Evolutionary conservation across 2,888 invertebrate genomes (phyloP), one percentile per base, ranked within the genome.

Genomic region (Eilema griseolum): DNA sequence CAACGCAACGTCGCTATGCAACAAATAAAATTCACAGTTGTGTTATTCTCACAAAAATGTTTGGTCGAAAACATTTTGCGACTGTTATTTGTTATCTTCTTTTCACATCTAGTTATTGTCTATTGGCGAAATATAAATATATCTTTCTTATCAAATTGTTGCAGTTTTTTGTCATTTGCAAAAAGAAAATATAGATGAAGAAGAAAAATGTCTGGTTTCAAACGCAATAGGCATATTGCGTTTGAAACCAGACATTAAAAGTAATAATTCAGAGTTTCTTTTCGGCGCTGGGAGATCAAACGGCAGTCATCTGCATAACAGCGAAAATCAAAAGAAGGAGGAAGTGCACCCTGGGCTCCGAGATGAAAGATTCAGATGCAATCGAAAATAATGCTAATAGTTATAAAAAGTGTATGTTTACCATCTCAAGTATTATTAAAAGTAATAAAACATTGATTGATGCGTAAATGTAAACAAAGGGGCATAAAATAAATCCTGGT

Each of bases 21-120:
- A 81, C 81, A 78, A 75, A 82, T 78, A 78, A 81, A 81, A 71
- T 59, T 68, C 28, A 76, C 81, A 77, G 77, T 78, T 69, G 77
- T 74, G 74, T 73, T 72, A 76, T 80, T 78, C 77, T 79, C 61
- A 61, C 70, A 61, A 61, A 5, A 61, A 52, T 52, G 12, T 61
- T 31, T 65, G 71, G 78, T 76, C 72, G 63, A 71, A 75, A 33
- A 52, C 69, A 23, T 37, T 62, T 46, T 46, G 7, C 8, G 2
- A 52, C n/a, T n/a, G 20, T 46, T 46, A 16, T 16, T 16, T 41
- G 2, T 46, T 20, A 0, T 20, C 3, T 46, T 20, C 20, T 41
- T 41, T 16, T 41, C 41, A 16, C 8, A 10, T 37, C 37, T 46
- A 20, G 5, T 46, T 20, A 20, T 20, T 46, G 46, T 20, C 46